phyloP scores from a whole-genome alignment of 2,113 vertebrate species.

The Apodemus sylvaticus region DNA sequence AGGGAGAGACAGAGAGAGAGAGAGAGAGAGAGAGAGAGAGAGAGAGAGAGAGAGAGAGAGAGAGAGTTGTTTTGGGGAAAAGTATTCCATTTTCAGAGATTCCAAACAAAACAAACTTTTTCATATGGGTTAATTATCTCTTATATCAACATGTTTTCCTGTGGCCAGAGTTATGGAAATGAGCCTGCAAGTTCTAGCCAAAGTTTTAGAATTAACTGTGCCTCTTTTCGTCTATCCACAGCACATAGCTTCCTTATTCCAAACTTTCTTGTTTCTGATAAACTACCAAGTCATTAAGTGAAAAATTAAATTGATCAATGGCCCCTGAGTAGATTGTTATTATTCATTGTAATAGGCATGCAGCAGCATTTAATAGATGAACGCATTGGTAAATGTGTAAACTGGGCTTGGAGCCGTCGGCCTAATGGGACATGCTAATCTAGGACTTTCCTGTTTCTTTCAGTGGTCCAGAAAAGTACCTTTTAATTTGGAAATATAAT shows the following conservation, averaged over 20 bases:
- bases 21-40: not conserved
- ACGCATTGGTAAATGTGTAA: not conserved
- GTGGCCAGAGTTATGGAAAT: not conserved
- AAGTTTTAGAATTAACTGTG: not conserved
- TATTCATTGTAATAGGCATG: not conserved
- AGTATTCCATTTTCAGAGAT: not conserved
- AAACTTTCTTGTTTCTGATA: not conserved
- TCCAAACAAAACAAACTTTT: not conserved
- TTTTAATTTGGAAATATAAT: slow-evolving; percentile 62
- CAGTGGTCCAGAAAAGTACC: slow-evolving; percentile 22
- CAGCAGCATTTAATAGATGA: not conserved
- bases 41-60: not conserved
- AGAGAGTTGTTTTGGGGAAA: not conserved
- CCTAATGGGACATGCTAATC: not conserved
- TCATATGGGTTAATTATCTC: not conserved
- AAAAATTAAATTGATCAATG: not conserved
- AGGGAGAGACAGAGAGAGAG: not conserved
- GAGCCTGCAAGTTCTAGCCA: not conserved
- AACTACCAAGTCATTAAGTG: not conserved
- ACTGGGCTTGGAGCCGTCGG: not conserved
- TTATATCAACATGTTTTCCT: not conserved
- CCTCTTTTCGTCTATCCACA: not conserved
- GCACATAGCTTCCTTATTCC: not conserved
- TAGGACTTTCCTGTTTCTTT: not conserved
- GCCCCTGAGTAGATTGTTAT: not conserved